phyloP scores from a whole-genome alignment of 2,797 vertebrate genomes.

The Danio tinwini region DNA sequence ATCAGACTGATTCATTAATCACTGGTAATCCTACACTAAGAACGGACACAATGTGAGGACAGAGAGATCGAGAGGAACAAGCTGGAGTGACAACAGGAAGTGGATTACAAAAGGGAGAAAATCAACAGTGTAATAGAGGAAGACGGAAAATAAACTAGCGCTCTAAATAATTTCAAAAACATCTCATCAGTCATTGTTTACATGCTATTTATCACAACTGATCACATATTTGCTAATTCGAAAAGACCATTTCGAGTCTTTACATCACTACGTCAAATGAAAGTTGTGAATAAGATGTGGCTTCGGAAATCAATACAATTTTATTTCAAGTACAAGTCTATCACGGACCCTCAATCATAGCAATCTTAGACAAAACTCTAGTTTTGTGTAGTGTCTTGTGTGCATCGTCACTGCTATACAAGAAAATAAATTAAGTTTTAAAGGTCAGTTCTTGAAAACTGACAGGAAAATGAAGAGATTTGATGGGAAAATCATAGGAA shows the following conservation, averaged over 20 bases:
- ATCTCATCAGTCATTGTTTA: not conserved
- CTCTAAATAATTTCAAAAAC: slow-evolving; percentile 3
- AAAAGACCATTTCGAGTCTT: not conserved
- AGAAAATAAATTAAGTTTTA: not conserved
- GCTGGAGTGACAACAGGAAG: not conserved
- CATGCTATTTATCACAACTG: not conserved
- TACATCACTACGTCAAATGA: not conserved
- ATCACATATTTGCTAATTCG: not conserved
- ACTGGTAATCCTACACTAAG: slow-evolving; percentile 37
- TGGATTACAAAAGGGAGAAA: not conserved
- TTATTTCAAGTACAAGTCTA: not conserved
- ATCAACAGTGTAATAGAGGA: not conserved
- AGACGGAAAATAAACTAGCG: not conserved
- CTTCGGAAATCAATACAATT: not conserved
- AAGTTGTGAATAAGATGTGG: not conserved
- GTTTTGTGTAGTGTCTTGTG: not conserved
- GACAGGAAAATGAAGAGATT: slow-evolving; percentile 10
- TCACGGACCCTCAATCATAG: not conserved
- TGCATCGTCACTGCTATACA: not conserved
- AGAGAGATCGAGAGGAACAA: slow-evolving; percentile 10
- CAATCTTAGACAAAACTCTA: not conserved
- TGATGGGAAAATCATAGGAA: slow-evolving; percentile 7
- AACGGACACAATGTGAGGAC: slow-evolving; percentile 14
- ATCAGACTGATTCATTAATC: slow-evolving; percentile 45
- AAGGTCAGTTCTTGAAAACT: not conserved